Evolutionary conservation across 64 coral and sea anemone species (phyloP).

Genomic region (Platygyra sinensis): DNA sequence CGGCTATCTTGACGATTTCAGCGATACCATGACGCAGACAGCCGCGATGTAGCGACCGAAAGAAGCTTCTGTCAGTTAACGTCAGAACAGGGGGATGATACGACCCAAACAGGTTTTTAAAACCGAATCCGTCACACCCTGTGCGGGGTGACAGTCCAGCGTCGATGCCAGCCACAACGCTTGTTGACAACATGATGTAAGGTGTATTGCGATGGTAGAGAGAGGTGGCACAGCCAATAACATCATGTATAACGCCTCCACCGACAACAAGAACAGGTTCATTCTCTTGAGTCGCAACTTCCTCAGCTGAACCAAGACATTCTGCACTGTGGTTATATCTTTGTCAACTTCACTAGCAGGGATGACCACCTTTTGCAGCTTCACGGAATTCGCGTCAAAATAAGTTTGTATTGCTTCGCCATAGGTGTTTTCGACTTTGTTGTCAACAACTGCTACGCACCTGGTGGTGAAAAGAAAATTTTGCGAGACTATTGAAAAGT

Average conservation of each 20-base stretch:
- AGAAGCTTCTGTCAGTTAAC: too few relatives aligned
- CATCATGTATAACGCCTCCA: slow-evolving; percentile 65
- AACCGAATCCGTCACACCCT: too few relatives aligned
- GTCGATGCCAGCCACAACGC: slow-evolving; percentile 75
- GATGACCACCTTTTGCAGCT: slow-evolving; percentile 54
- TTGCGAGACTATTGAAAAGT: not conserved
- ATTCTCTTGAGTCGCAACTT: slow-evolving; percentile 54
- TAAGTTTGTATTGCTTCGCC: slow-evolving; percentile 62
- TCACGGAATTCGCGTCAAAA: slow-evolving; percentile 60
- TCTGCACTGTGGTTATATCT: slow-evolving; percentile 76
- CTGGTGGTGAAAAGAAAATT: slow-evolving; percentile 14
- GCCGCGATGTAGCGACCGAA: slow-evolving; percentile 51
- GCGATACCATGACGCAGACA: slow-evolving; percentile 76
- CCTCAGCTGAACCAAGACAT: slow-evolving; percentile 64
- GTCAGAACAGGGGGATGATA: too few relatives aligned
- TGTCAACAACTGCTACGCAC: slow-evolving; percentile 75
- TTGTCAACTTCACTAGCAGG: slow-evolving; percentile 78
- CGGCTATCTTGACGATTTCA: slow-evolving; percentile 84
- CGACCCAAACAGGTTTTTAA: too few relatives aligned
- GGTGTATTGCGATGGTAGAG: slow-evolving; percentile 80
- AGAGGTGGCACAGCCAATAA: slow-evolving; percentile 73
- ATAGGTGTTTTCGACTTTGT: slow-evolving; percentile 71
- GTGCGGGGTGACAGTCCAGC: slow-evolving; percentile 75
- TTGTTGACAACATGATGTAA: slow-evolving; percentile 75
- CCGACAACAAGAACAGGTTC: slow-evolving; percentile 74